Conservation (phyloP, 2,888 invertebrate species). For the Agrotis segetum region DNA sequence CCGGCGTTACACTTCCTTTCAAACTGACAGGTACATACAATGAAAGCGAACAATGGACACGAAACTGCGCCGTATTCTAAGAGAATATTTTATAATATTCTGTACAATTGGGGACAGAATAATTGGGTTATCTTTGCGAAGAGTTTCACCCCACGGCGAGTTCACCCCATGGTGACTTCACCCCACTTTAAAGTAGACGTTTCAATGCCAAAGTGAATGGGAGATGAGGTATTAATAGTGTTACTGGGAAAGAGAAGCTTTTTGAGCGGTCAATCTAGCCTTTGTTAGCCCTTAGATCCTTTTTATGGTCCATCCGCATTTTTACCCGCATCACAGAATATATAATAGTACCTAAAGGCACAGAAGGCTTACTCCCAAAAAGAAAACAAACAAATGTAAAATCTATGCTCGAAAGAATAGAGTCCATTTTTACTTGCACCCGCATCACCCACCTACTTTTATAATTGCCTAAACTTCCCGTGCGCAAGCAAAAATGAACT, state of each 20-base stretch:
- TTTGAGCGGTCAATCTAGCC: not conserved
- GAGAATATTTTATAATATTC: conserved; percentile 48
- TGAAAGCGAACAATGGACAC: conserved; percentile 13
- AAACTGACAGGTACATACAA: conserved; percentile 44
- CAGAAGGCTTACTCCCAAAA: too few species aligned
- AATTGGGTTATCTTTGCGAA: conserved; percentile 58
- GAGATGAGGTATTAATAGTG: conserved; percentile 16
- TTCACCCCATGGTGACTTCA: not conserved
- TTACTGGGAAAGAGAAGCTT: not conserved
- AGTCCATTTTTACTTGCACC: too few species aligned
- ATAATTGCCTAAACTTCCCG: too few species aligned
- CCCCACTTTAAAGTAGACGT: conserved; percentile 23
- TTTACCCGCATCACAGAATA: too few species aligned
- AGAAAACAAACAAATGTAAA: too few species aligned
- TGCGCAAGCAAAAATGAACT: too few species aligned
- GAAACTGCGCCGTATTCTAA: conserved; percentile 18
- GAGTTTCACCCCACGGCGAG: conserved; percentile 16
- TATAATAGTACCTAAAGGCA: too few species aligned
- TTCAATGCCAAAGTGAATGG: conserved; percentile 37
- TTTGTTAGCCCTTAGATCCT: not conserved
- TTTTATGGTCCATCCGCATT: too few species aligned
- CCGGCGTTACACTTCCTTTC: conserved; percentile 39
- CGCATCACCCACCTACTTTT: too few species aligned
- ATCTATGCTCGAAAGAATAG: too few species aligned
- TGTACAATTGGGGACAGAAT: conserved; percentile 49